phyloP scores from a whole-genome alignment of 2,797 vertebrate species.

The Oceanodroma leucorhoa region DNA sequence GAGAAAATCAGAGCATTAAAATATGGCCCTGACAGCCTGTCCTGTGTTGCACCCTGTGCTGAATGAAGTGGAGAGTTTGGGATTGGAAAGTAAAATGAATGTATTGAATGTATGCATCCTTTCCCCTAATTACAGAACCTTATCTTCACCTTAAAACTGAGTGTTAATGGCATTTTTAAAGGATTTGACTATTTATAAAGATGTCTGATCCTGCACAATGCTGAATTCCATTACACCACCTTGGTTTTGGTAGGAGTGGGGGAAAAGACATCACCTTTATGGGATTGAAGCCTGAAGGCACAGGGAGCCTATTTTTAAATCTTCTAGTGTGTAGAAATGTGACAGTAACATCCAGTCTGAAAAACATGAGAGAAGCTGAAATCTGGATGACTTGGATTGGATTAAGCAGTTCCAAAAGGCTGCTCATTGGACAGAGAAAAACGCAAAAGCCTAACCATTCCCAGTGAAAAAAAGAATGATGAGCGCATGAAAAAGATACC shows the following conservation, averaged over 20 bases:
- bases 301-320: background rate
- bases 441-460: background rate
- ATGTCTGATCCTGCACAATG: background rate
- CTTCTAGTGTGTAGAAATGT: background rate
- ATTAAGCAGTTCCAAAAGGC: background rate
- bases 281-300: background rate
- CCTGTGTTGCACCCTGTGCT: background rate
- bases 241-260: background rate
- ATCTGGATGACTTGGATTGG: background rate
- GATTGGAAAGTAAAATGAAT: background rate
- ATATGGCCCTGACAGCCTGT: background rate
- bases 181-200: background rate
- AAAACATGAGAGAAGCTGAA: background rate
- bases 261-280: background rate
- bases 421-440: background rate
- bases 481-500: background rate
- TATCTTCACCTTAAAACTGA: background rate
- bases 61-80: background rate
- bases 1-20: background rate
- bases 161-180: background rate
- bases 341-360: background rate
- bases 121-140: background rate
- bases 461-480: background rate
- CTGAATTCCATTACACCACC: background rate
- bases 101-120: background rate